phyloP scores from a whole-genome alignment of 2,888 invertebrate species.

The Cybosia mesomella region DNA sequence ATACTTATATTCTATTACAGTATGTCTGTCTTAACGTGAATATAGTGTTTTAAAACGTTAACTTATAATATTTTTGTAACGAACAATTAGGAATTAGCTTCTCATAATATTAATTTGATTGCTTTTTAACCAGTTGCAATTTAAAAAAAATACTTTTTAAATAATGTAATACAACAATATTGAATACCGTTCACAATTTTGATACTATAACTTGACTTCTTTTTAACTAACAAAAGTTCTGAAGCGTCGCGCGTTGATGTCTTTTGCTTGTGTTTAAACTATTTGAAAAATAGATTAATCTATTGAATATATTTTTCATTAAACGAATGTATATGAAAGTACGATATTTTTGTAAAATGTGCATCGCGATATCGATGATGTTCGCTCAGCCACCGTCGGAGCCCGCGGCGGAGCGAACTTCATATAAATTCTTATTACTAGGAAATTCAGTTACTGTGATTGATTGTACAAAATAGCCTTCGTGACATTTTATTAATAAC shows the following conservation, averaged over 20 bases:
- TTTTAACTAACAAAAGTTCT: not conserved
- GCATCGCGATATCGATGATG: not conserved
- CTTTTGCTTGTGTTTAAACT: constrained; percentile 37
- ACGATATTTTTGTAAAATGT: not conserved
- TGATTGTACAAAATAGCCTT: no score
- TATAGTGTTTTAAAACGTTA: not conserved
- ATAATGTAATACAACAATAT: not conserved
- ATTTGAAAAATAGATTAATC: not conserved
- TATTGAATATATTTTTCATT: not conserved
- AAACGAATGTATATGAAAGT: not conserved
- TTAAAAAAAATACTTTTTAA: no score
- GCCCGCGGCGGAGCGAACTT: not conserved
- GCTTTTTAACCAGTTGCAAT: not conserved
- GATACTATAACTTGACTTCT: not conserved
- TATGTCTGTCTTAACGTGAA: not conserved
- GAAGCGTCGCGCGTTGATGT: constrained; percentile 43
- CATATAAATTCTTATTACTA: not conserved
- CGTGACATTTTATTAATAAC: not conserved
- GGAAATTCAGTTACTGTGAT: no score
- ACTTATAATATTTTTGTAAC: not conserved
- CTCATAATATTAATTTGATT: not conserved
- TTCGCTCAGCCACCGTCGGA: not conserved
- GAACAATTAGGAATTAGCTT: no score
- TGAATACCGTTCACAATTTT: not conserved
- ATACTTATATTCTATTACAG: no score